Base-by-base conservation (phyloP, 1,140 invertebrate species). In the Aporrectodea caliginosa region DNA sequence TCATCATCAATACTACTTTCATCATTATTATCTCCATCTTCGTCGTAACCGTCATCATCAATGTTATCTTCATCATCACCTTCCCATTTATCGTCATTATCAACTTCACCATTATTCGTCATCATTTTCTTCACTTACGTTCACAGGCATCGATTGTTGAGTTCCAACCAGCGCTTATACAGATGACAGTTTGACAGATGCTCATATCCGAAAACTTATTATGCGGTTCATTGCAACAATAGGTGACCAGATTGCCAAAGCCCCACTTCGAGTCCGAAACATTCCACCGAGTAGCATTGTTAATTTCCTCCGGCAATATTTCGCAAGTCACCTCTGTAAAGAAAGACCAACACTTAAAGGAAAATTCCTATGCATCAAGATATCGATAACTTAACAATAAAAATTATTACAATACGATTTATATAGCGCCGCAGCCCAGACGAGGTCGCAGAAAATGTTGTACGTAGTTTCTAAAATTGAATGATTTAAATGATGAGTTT, bases 121-220 rank as follows among this genome's bases (percentile, higher is more conserved):
- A n/a, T 76, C 1, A 1, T 35, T 2, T 0, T 76, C 43, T 76
- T 16, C 73, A n/a, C 34, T 74, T 34, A 68, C 75, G 43, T 22
- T 35, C 75, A n/a, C 35, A 0, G 0, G 30, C 43, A n/a, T 35
- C 27, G 27, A 29, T 35, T n/a, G 32, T 76, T 29, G 33, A 31
- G 29, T 76, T 76, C 75, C 75, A 76, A 1, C 16, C 33, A n/a
- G 34, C 43, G 33, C 29, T 16, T 14, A 27, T 14, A 16, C 75
- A 76, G 29, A 58, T 32, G 75, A 76, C 75, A 35, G 75, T 76
- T 76, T 76, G 33, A 22, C 29, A n/a, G 14, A 31, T 1, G 1
- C 32, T 58, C 75, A 76, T 76, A 31, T 76, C 75, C 16, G 43
- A 76, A 32, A 76, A 76, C 35, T 29, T 32, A n/a, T 43, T 35